These are phyloP conservation scores for Julus scandinavius DNA, from an alignment of 2,888 invertebrate genomes.

Conservation along the genomic window DNA sequence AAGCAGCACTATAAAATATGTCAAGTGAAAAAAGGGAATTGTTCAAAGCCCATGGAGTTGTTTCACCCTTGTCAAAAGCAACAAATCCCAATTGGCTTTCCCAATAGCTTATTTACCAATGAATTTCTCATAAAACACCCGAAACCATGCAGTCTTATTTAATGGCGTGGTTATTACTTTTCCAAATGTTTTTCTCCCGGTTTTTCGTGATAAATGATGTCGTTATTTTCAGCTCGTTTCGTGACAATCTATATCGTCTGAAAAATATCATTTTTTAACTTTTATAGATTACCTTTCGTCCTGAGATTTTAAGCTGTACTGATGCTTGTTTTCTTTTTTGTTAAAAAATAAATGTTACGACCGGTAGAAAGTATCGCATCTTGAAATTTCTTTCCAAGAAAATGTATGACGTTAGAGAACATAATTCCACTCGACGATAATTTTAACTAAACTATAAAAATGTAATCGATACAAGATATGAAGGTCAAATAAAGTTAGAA, in stretches of 20 bases:
- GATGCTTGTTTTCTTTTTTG: neutral
- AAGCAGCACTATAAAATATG: constrained; percentile 14
- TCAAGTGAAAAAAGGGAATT: neutral
- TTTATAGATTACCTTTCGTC: neutral
- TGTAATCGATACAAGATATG: too few species aligned
- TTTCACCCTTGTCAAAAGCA: neutral
- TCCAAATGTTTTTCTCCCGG: constrained; percentile 12
- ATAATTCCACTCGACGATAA: too few species aligned
- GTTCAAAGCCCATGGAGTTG: constrained; percentile 33
- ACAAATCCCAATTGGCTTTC: constrained; percentile 24
- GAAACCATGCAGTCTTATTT: constrained; percentile 14
- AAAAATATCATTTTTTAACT: constrained; percentile 27
- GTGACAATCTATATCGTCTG: constrained; percentile 20
- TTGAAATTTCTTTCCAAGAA: neutral
- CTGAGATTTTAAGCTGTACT: neutral
- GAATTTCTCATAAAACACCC: constrained; percentile 33
- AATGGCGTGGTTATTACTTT: constrained; percentile 27
- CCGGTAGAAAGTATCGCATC: neutral
- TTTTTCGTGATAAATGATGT: constrained; percentile 4
- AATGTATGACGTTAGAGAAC: neutral
- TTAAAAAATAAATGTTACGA: neutral
- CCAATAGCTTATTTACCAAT: constrained; percentile 20
- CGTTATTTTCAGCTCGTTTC: constrained; percentile 11
- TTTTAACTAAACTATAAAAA: too few species aligned
- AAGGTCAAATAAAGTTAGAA: too few species aligned